Evolutionary conservation across 2,113 vertebrate genomes (phyloP), one percentile per base, ranked within the genome.

Genomic region (Eurypyga helias): DNA sequence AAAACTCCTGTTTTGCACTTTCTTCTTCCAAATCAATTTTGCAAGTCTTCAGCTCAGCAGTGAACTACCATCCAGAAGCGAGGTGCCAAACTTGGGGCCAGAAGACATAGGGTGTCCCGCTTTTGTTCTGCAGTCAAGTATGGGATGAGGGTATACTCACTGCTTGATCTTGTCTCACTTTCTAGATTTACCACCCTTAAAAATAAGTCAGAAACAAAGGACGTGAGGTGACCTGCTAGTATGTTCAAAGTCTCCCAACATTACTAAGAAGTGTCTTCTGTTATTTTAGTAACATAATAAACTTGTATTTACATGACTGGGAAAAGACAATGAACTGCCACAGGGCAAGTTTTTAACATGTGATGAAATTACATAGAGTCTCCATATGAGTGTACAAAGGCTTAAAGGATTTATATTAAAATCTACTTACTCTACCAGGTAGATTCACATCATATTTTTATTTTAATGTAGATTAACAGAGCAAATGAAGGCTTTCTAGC

Each of bases 131-230:
- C 38, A 43, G 25, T 43, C 16, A 61, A n/a, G 9, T 41, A 33
- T 0, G 0, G 31, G 11, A 26, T 1, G 0, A 71, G 10, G 6
- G 9, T 61, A 36, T 8, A 14, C 14, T 43, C 55, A 52, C 31
- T 38, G 7, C 38, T 70, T 69, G 14, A 36, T 55, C 45, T 77
- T 81, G 43, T 12, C 31, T 83, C 15, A 11, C 8, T 11, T 52
- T 66, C n/a, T 79, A 46, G 16, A 54, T 49, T 79, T 85, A 7
- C 20, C 8, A 57, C 52, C 31, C 16, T 71, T 20, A 23, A 51
- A 78, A 85, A 57, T 62, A 34, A 17, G 28, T 2, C 23, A 3
- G 58, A 17, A 8, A 21, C 73, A 52, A 79, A 67, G 3, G 5
- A 61, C 15, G 6, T 70, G 14, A 34, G 4, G 24, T 49, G 25